phyloP scores from a whole-genome alignment of 1,140 invertebrate genomes.

The Gerris buenoi region DNA sequence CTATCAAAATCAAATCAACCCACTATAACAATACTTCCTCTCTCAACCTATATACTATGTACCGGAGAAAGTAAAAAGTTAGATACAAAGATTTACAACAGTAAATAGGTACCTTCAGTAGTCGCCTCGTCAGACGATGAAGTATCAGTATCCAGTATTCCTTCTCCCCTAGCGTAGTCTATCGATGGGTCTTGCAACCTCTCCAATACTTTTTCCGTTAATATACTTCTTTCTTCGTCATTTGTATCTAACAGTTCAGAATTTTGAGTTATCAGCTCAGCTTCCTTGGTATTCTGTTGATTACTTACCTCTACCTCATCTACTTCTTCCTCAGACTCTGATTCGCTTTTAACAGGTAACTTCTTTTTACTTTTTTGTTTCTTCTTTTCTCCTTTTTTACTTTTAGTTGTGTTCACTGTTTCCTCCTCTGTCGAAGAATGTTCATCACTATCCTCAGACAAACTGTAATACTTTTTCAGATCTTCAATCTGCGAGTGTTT shows the following conservation, averaged over 20 bases:
- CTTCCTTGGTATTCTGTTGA: too few relatives aligned
- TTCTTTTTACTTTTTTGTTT: conserved; percentile 22
- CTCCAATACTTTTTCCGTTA: conserved; percentile 41
- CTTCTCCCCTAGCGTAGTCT: conserved; percentile 83
- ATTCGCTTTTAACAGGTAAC: too few relatives aligned
- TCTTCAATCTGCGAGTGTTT: conserved; percentile 64
- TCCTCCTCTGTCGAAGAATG: conserved; percentile 14
- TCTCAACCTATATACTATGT: too few relatives aligned
- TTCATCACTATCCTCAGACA: conserved; percentile 36
- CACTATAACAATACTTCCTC: too few relatives aligned
- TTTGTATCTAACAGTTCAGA: too few relatives aligned
- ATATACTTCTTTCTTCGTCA: conserved; percentile 21
- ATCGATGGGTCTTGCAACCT: conserved; percentile 52
- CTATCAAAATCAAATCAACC: too few relatives aligned
- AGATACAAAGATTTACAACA: too few relatives aligned
- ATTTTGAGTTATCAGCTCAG: too few relatives aligned
- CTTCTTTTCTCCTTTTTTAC: too few relatives aligned
- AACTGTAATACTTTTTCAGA: conserved; percentile 69
- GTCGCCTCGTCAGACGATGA: conserved; percentile 62
- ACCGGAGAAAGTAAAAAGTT: too few relatives aligned
- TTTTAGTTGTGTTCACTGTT: too few relatives aligned
- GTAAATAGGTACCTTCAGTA: conserved; percentile 32
- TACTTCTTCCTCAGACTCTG: too few relatives aligned
- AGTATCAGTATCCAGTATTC: conserved; percentile 53
- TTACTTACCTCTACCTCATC: conserved; percentile 14